These are phyloP conservation scores for Xiphophorus hellerii DNA, from an alignment of 2,113 vertebrate genomes.

Conservation along the genomic window DNA sequence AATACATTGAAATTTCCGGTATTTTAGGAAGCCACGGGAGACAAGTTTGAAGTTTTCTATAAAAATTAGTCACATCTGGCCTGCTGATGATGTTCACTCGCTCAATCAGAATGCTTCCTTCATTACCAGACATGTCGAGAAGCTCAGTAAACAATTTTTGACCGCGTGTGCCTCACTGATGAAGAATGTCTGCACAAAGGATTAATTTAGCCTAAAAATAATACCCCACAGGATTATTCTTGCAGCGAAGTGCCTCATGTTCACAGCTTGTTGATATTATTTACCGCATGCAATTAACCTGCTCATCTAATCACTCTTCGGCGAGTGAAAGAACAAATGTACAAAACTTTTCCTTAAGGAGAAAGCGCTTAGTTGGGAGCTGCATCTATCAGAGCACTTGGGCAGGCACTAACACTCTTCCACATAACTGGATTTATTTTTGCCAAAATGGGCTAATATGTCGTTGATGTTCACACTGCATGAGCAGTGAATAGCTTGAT, in stretches of 20 bases:
- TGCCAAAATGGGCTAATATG: constrained; percentile 45
- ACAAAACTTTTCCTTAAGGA: constrained; percentile 30
- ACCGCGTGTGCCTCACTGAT: too few species aligned
- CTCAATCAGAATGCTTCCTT: too few species aligned
- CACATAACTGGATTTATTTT: constrained; percentile 44
- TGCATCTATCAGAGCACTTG: constrained; percentile 31
- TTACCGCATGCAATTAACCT: constrained; percentile 39
- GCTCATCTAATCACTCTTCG: constrained; percentile 34
- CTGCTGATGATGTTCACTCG: too few species aligned
- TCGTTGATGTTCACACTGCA: constrained; percentile 51
- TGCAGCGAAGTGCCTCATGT: constrained; percentile 18
- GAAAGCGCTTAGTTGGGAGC: constrained; percentile 45
- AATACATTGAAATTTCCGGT: too few species aligned
- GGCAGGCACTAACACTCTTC: constrained; percentile 36
- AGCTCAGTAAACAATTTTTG: too few species aligned
- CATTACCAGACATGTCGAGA: too few species aligned
- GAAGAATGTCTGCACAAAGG: too few species aligned
- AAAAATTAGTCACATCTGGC: too few species aligned
- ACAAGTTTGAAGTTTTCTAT: too few species aligned
- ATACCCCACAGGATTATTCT: constrained; percentile 22
- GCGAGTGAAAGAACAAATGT: neutral
- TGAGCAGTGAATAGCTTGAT: constrained; percentile 49
- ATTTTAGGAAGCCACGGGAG: too few species aligned
- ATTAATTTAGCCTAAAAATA: neutral
- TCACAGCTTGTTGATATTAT: constrained; percentile 43